Evolutionary conservation across 2,113 vertebrate species (phyloP).

Genomic region (Garra rufa): DNA sequence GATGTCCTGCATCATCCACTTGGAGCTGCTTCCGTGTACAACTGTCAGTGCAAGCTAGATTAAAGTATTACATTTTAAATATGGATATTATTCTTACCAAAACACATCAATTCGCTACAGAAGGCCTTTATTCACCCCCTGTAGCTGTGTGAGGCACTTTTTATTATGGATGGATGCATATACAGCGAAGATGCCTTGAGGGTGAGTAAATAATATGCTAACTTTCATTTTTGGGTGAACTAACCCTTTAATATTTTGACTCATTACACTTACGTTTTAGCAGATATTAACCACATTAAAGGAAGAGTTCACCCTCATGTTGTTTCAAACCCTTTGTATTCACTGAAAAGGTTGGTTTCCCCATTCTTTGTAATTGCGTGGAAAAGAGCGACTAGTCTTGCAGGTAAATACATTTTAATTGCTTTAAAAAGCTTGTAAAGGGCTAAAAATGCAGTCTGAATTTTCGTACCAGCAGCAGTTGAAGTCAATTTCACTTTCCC

Average conservation of each 20-base stretch:
- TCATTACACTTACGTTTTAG: neutral
- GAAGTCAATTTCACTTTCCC: slow-evolving; percentile 66
- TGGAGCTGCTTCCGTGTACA: no score
- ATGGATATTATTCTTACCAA: no score
- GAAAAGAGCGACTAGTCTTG: neutral
- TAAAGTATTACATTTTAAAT: no score
- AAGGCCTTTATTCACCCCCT: no score
- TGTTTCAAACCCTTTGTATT: neutral
- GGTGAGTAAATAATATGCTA: no score
- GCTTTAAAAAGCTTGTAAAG: neutral
- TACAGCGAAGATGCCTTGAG: no score
- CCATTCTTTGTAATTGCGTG: neutral
- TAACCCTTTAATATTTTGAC: neutral
- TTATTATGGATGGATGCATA: no score
- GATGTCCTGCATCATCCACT: no score
- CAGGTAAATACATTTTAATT: neutral
- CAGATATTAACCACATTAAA: neutral
- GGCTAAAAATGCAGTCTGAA: neutral
- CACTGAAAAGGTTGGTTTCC: neutral
- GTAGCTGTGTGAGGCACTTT: no score
- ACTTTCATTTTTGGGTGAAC: no score
- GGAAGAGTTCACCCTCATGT: neutral
- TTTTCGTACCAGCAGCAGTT: slow-evolving; percentile 71
- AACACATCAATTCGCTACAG: no score
- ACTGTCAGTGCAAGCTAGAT: no score